Evolutionary conservation across 2,797 vertebrate genomes (phyloP).

Genomic region (Trichosurus vulpecula): DNA sequence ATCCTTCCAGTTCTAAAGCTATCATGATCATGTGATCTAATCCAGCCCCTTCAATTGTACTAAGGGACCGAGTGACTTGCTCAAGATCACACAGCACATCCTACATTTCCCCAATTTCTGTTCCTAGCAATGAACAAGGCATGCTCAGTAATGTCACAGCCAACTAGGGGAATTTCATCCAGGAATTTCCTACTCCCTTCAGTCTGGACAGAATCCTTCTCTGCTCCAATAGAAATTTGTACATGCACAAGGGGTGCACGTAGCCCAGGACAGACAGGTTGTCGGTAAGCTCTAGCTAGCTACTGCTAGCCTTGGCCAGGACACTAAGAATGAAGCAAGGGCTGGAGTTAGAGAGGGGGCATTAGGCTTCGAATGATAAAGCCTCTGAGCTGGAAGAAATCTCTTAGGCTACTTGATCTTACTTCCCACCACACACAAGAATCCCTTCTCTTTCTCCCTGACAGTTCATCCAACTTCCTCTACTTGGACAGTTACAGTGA

Average conservation of each 20-base stretch:
- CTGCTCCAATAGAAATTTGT: not conserved
- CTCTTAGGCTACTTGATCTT: not conserved
- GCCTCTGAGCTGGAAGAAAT: not conserved
- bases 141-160: not conserved
- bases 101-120: not conserved
- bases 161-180: not conserved
- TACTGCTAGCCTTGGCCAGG: not conserved
- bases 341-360: not conserved
- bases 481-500: not conserved
- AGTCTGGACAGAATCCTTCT: not conserved
- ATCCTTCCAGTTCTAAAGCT: not conserved
- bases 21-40: not conserved
- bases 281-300: not conserved
- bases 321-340: not conserved
- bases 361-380: not conserved
- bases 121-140: not conserved
- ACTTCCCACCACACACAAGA: not conserved
- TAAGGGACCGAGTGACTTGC: not conserved
- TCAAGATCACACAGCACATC: not conserved
- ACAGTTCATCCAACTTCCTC: not conserved
- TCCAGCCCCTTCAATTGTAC: not conserved
- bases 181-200: not conserved
- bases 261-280: not conserved
- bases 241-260: not conserved
- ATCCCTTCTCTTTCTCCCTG: not conserved